These are phyloP conservation scores for Drosophila nigromelanica DNA, from an alignment of 1,140 invertebrate genomes.

Conservation along the genomic window DNA sequence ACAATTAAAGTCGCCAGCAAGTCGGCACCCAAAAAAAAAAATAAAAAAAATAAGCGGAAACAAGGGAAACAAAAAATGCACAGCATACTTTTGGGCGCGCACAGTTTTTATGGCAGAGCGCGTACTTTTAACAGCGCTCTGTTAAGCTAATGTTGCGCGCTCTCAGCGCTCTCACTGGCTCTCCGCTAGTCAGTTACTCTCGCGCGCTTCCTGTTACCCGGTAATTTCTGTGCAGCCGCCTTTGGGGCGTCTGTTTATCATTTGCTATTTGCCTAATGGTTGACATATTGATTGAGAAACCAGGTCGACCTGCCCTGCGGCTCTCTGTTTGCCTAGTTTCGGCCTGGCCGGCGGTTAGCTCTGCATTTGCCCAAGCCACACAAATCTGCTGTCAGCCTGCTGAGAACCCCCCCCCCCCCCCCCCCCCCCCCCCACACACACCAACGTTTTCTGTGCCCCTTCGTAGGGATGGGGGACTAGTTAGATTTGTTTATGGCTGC, in stretches of 20 bases:
- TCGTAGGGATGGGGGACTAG: no score
- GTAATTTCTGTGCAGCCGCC: slow-evolving; percentile 51
- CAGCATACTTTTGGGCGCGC: slow-evolving; percentile 37
- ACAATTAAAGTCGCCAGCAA: slow-evolving; percentile 62
- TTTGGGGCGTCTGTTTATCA: slow-evolving; percentile 32
- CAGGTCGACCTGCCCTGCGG: slow-evolving; percentile 27
- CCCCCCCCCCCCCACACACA: no score
- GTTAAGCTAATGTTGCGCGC: slow-evolving; percentile 1
- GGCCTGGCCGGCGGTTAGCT: background rate
- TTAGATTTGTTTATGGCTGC: background rate
- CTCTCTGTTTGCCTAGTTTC: slow-evolving; percentile 10
- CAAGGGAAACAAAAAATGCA: background rate
- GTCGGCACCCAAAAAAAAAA: slow-evolving; percentile 34
- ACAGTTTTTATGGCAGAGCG: slow-evolving; percentile 64
- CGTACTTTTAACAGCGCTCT: slow-evolving; percentile 11
- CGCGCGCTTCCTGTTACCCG: slow-evolving; percentile 55
- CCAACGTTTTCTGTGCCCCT: no score
- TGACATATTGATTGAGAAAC: slow-evolving; percentile 48
- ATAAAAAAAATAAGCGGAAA: no score
- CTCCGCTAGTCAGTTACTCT: background rate
- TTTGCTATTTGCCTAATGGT: slow-evolving; percentile 35
- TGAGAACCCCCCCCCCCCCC: no score
- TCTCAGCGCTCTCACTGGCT: background rate
- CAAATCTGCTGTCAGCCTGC: background rate
- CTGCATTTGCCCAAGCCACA: slow-evolving; percentile 21